A percentile compares a stretch with the other conserved stretches of the same genome.
Evolutionary conservation across 2,113 vertebrate genomes (phyloP).

Genomic region (Calyptomena viridis): DNA sequence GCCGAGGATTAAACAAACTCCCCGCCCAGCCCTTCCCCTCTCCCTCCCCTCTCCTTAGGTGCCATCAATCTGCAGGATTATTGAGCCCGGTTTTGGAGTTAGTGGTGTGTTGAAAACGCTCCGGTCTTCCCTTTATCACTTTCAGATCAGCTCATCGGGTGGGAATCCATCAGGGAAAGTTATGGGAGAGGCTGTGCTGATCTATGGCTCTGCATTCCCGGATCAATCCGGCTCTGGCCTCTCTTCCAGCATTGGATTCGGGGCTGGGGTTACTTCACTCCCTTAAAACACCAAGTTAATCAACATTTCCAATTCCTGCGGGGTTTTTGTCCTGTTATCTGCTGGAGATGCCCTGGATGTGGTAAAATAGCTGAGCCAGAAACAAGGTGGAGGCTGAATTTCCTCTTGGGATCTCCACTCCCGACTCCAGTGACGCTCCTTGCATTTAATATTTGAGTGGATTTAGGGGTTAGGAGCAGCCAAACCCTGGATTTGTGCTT

Average conservation of each 20-base stretch:
- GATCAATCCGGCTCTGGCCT: constrained; percentile 31
- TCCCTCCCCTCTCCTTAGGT: neutral
- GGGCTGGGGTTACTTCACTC: rapidly evolving
- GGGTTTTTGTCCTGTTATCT: neutral
- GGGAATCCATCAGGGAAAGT: constrained; percentile 60
- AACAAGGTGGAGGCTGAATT: neutral
- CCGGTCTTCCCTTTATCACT: constrained; percentile 56
- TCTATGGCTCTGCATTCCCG: neutral
- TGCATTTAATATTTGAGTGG: neutral
- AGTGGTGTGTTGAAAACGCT: constrained; percentile 54
- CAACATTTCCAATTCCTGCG: neutral
- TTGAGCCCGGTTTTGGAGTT: constrained; percentile 43
- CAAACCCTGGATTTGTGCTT: neutral
- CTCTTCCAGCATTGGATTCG: neutral
- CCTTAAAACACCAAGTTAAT: neutral
- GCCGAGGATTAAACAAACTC: constrained; percentile 43
- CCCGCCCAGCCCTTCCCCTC: neutral
- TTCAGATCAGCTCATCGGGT: constrained; percentile 44
- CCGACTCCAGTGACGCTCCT: neutral
- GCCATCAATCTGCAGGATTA: constrained; percentile 64
- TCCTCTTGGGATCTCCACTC: neutral
- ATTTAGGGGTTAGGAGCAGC: neutral
- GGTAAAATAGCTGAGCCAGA: neutral
- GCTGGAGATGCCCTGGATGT: neutral
- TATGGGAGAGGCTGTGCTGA: constrained; percentile 28